Percentiles rank a stretch among this genome's conserved stretches.
Evolutionary conservation across 2,797 vertebrate genomes (phyloP).

Genomic region (Clarias pachynema): DNA sequence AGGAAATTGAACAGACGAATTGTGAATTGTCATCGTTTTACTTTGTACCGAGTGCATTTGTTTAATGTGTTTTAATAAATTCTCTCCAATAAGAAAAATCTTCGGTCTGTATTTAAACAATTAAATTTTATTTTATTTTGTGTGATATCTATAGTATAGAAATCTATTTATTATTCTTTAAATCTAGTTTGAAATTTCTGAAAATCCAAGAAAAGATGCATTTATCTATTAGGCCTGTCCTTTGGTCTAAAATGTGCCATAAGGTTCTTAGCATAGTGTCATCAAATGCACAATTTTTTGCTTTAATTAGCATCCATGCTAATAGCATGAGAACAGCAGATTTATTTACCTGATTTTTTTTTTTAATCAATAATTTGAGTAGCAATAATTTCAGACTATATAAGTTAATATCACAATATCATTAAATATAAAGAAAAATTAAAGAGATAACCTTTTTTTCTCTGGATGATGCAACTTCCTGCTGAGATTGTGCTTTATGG

Average conservation of each 20-base stretch:
- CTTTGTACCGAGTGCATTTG: constrained; percentile 91
- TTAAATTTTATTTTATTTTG: neutral
- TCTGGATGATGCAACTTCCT: constrained; percentile 5
- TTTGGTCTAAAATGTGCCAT: neutral
- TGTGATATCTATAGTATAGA: neutral
- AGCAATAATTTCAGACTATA: neutral
- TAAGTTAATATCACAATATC: neutral
- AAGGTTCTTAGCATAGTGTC: neutral
- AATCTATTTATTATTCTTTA: neutral
- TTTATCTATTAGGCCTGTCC: no score
- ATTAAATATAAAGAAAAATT: neutral
- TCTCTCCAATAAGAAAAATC: constrained; percentile 78
- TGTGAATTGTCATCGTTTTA: constrained; percentile 78
- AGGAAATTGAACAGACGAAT: constrained; percentile 69
- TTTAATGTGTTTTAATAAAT: constrained; percentile 99
- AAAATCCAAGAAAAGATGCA: neutral
- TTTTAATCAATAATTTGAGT: neutral
- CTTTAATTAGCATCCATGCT: neutral
- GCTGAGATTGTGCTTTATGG: neutral
- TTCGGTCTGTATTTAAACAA: neutral
- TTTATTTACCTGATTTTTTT: neutral
- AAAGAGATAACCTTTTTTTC: no score
- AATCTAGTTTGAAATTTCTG: neutral
- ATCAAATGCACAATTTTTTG: neutral
- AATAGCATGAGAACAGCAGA: neutral